A percentile compares a stretch with the other conserved stretches of the same genome.
Conservation (phyloP, 2,113 vertebrate genomes). For the Prinia subflava region DNA sequence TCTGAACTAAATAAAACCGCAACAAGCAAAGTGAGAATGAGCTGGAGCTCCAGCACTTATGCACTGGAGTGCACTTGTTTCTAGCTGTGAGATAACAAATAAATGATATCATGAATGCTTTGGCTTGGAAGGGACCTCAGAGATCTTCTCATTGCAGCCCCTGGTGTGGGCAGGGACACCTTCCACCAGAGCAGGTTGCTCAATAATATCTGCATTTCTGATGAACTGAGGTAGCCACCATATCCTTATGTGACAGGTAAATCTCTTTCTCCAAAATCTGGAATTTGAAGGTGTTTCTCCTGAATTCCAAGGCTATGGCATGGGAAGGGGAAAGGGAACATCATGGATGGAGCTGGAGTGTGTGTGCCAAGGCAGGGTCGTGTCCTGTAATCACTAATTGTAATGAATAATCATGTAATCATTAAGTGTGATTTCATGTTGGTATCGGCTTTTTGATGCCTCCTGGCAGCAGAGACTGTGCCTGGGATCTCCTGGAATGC, state of each 20-base stretch:
- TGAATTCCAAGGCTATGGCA: fast-evolving
- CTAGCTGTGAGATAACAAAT: background rate
- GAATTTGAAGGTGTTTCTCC: background rate
- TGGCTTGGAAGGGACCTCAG: background rate
- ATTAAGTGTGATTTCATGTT: background rate
- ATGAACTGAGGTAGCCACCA: background rate
- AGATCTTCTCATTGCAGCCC: background rate
- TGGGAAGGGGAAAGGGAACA: background rate
- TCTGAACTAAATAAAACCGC: background rate
- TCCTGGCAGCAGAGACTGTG: background rate
- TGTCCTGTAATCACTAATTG: background rate
- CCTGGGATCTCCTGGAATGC: background rate
- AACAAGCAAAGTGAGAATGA: background rate
- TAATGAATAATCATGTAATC: background rate
- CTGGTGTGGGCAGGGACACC: background rate
- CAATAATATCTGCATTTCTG: background rate
- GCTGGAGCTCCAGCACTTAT: background rate
- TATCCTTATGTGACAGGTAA: background rate
- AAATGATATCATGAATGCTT: background rate
- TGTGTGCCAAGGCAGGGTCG: fast-evolving
- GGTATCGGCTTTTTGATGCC: background rate
- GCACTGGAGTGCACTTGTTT: background rate
- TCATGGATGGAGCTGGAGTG: fast-evolving
- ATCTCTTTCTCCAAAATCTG: background rate
- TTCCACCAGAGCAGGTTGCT: background rate